A percentile compares a stretch with the other conserved stretches of the same genome.
Conservation (phyloP, 2,888 invertebrate genomes). For the Ichneumoninae sp. region DNA sequence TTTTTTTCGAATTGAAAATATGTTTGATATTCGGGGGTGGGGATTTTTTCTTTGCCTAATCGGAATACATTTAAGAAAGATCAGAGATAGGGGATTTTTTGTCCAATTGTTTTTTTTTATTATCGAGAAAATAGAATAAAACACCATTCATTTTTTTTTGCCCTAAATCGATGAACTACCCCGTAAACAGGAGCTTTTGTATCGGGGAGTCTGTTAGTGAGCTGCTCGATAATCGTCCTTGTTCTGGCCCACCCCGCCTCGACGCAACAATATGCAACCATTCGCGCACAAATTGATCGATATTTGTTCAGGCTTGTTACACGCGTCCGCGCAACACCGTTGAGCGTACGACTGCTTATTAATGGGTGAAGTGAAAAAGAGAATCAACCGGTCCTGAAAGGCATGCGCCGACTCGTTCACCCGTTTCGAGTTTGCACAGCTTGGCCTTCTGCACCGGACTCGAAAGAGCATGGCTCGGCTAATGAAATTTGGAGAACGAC, state of each 20-base stretch:
- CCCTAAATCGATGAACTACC: not conserved
- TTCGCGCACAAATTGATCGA: conserved; percentile 62
- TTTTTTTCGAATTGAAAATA: too few species aligned
- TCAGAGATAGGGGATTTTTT: too few species aligned
- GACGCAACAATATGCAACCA: conserved; percentile 47
- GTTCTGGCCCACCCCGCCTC: not conserved
- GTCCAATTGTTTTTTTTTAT: not conserved
- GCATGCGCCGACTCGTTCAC: not conserved
- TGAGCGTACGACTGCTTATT: conserved; percentile 15
- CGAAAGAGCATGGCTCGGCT: not conserved
- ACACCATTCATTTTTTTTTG: not conserved
- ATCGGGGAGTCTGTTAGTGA: conserved; percentile 40
- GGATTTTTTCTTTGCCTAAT: too few species aligned
- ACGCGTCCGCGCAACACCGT: conserved; percentile 40
- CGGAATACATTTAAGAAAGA: not conserved
- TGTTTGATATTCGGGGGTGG: too few species aligned
- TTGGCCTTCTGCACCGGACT: conserved; percentile 32
- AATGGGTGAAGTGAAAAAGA: conserved; percentile 28
- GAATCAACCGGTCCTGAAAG: conserved; percentile 30
- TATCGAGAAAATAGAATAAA: not conserved
- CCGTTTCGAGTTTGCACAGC: conserved; percentile 51
- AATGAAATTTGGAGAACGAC: conserved; percentile 27
- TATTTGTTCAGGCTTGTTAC: conserved; percentile 69
- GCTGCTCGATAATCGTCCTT: conserved; percentile 46
- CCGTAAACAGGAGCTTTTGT: not conserved